Conservation (phyloP, 1,140 invertebrate species). For the Chelonus insularis region DNA sequence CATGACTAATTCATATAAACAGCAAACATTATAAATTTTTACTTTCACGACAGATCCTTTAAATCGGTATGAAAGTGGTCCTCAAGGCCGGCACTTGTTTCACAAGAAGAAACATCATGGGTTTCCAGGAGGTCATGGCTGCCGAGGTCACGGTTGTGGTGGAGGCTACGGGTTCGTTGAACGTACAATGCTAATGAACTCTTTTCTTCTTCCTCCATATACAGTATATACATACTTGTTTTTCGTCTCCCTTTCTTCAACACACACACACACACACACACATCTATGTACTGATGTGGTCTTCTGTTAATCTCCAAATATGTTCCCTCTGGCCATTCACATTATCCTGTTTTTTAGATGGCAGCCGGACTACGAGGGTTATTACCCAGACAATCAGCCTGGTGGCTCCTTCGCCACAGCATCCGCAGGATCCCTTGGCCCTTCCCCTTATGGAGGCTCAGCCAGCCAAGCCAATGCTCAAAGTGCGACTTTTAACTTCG, state of each 20-base stretch:
- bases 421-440: slow-evolving; percentile 37
- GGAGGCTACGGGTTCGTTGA: slow-evolving; percentile 30
- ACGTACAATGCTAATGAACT: slow-evolving; percentile 27
- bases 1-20: no score
- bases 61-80: slow-evolving; percentile 1
- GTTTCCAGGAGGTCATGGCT: slow-evolving; percentile 33
- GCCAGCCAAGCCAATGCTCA: slow-evolving; percentile 38
- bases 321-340: slow-evolving; percentile 18
- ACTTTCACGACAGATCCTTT: no score
- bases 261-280: slow-evolving; percentile 3
- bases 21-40: no score
- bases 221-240: neutral
- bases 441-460: slow-evolving; percentile 21
- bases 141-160: slow-evolving; percentile 33
- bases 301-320: slow-evolving; percentile 1
- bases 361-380: slow-evolving; percentile 32
- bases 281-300: neutral
- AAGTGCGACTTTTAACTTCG: slow-evolving; percentile 42
- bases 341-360: slow-evolving; percentile 24
- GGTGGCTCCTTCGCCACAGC: slow-evolving; percentile 40
- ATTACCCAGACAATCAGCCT: slow-evolving; percentile 23
- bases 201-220: slow-evolving; percentile 10
- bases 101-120: slow-evolving; percentile 22
- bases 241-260: neutral
- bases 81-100: slow-evolving; percentile 24